phyloP scores from a whole-genome alignment of 2,797 vertebrate species.

The Saxicola maurus region DNA sequence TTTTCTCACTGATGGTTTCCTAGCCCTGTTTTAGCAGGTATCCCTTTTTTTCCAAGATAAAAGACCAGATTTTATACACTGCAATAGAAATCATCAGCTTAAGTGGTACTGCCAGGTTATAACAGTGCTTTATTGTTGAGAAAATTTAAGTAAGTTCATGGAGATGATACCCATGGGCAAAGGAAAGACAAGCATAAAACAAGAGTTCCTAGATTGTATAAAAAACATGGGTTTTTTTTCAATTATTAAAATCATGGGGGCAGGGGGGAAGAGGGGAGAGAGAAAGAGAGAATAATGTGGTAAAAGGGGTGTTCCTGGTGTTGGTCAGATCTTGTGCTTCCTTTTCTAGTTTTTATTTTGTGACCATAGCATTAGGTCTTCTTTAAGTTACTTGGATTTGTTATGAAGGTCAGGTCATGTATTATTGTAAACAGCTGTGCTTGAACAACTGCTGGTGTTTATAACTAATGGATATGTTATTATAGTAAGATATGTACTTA shows the following conservation, averaged over 20 bases:
- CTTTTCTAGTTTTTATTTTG: background rate
- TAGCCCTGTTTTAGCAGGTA: background rate
- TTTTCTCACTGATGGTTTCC: background rate
- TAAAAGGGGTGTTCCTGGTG: background rate
- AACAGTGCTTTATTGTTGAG: background rate
- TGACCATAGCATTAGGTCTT: background rate
- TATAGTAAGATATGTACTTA: background rate
- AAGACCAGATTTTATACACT: background rate
- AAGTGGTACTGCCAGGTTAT: background rate
- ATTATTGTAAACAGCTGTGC: background rate
- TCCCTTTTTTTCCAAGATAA: background rate
- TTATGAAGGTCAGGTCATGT: background rate
- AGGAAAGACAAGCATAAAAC: background rate
- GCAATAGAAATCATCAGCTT: background rate
- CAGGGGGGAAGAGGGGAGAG: accelerated
- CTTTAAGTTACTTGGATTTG: background rate
- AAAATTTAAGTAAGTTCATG: background rate
- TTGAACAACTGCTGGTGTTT: background rate
- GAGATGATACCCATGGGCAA: background rate
- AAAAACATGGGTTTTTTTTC: background rate
- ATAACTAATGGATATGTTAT: background rate
- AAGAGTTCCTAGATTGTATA: background rate
- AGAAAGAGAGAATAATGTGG: background rate
- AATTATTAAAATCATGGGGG: background rate
- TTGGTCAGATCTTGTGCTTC: background rate